A percentile compares a stretch with the other conserved stretches of the same genome.
These are phyloP conservation scores for Helicoverpa assulta DNA, from an alignment of 2,888 invertebrate genomes.

Conservation along the genomic window DNA sequence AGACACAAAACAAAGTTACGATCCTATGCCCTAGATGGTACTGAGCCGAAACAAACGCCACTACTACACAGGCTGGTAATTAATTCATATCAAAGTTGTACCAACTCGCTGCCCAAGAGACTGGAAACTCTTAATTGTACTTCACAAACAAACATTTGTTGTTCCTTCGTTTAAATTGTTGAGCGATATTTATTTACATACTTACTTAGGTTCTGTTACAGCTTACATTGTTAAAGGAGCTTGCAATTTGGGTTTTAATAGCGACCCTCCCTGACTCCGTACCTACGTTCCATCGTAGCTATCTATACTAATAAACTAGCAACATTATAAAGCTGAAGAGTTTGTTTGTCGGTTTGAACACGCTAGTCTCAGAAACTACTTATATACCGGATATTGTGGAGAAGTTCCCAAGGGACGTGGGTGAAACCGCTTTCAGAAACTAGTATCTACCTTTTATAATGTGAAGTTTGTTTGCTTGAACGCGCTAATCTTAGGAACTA, in stretches of 20 bases:
- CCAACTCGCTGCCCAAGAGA: constrained; percentile 57
- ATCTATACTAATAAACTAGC: no score
- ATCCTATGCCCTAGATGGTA: constrained; percentile 53
- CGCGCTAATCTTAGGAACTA: no score
- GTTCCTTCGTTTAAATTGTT: constrained; percentile 53
- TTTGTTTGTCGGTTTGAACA: no score
- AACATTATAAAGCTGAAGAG: no score
- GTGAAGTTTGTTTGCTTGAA: no score
- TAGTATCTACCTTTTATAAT: no score
- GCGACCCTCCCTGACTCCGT: no score
- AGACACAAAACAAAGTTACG: constrained; percentile 37
- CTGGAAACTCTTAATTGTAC: constrained; percentile 67
- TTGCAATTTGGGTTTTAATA: background rate
- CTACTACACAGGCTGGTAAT: constrained; percentile 67
- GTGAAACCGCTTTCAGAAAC: no score
- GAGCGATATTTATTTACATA: constrained; percentile 29
- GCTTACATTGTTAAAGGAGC: constrained; percentile 15
- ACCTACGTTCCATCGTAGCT: no score
- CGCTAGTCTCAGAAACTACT: background rate
- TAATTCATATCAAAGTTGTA: constrained; percentile 69
- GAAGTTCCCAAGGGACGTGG: no score
- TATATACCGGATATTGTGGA: no score
- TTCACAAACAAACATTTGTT: constrained; percentile 70
- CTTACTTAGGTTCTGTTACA: background rate
- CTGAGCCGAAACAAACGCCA: constrained; percentile 63